Base-by-base conservation (phyloP, 2,113 vertebrate genomes). In the Sander lucioperca region DNA sequence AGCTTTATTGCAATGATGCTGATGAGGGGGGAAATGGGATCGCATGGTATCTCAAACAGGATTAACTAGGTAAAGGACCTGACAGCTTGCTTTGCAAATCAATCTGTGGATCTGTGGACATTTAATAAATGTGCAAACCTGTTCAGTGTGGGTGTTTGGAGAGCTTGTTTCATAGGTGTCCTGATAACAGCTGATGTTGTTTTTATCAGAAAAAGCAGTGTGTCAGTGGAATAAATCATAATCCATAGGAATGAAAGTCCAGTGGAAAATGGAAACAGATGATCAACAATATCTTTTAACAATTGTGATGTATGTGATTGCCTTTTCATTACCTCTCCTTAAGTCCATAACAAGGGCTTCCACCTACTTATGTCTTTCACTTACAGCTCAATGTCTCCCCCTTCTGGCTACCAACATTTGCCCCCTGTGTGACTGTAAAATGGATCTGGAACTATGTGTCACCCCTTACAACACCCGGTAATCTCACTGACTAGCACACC, bases 381-480 rank as follows among this genome's bases (percentile, higher is more conserved):
- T 0, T 68, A 45, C 54, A 83, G 85, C 82, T 90, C 80, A 86
- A 84, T 80, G 85, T 79, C 87, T 66, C 91, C 92, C 84, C 78
- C 91, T 93, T 73, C 77, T 93, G 93, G 91, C 53, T n/a, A 25
- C 11, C 16, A 58, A 1, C 0, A 39, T 65, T 74, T 74, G 45
- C 33, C 62, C 62, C 48, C 27, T 45, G 8, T 47, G 69, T 69
- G 70, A 12, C 33, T 65, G 0, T 8, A 27, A 39, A 59, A 25
- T n/a, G 11, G 14, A 1, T 69, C 48, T 70, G 0, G 68, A 43
- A 74, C 8, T 16, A 33, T 47, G 2, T 53, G 13, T 19, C 18
- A 39, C 14, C 6, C 18, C 4, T 69, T 7, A 47, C 21, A 67
- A 48, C 45, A 69, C 13, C 19, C 51, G 3, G 9, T 50, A 6